phyloP scores from a whole-genome alignment of 1,140 invertebrate species.

The Pteromalus puparum region DNA sequence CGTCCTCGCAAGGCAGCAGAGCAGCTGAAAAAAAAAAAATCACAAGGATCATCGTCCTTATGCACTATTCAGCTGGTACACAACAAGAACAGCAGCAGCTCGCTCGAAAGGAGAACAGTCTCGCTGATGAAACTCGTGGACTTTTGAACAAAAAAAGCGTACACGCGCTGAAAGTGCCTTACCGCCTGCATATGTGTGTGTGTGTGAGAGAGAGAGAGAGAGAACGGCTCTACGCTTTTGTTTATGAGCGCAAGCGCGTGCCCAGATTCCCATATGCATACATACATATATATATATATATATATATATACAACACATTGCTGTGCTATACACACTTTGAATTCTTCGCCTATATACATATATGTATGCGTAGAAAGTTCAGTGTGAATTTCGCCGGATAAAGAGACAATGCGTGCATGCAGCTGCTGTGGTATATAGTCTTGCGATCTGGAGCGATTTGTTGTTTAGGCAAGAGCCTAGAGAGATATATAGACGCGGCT shows the following conservation, averaged over 20 bases:
- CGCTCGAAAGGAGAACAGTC: slow-evolving; percentile 26
- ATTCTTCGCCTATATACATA: slow-evolving; percentile 10
- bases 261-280: slow-evolving; percentile 22
- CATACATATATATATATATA: neutral
- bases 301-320: no score
- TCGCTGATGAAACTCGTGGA: slow-evolving; percentile 25
- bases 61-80: neutral
- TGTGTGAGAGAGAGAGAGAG: neutral
- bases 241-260: slow-evolving; percentile 18
- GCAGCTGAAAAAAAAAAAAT: neutral
- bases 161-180: slow-evolving; percentile 13
- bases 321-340: neutral
- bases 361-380: slow-evolving; percentile 31
- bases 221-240: slow-evolving; percentile 12
- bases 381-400: slow-evolving; percentile 33
- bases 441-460: slow-evolving; percentile 31
- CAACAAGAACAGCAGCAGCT: neutral
- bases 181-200: no score
- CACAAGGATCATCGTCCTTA: neutral
- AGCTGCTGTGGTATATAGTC: neutral
- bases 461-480: neutral
- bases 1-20: no score
- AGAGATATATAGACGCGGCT: no score
- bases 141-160: neutral
- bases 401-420: slow-evolving; percentile 33